Base-by-base conservation (phyloP, 2,888 invertebrate genomes). In the Orchesella flavescens region DNA sequence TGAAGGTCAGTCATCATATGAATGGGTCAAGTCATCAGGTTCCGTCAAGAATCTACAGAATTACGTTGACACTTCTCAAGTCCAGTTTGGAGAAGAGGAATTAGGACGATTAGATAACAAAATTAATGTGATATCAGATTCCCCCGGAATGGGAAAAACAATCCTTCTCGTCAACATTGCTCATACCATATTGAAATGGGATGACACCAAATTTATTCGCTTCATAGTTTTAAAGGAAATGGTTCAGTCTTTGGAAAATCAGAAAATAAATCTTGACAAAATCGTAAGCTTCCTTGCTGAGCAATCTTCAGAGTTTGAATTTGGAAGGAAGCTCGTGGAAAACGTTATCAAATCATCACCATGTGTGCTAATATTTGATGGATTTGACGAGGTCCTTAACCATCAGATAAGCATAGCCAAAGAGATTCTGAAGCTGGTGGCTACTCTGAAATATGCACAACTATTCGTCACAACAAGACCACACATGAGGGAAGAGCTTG, bases 121-220 rank as follows among this genome's bases (percentile, higher is more conserved):
- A 12, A 19, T 59, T 0, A 17, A 10, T 4, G 34, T 34, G 34
- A 61, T 74, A 9, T 44, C 74, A 21, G 74, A 74, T 21, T 23
- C 13, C 5, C 63, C 74, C 1, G 74, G 74, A 34, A 74, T 63
- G 74, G 74, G 74, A 3, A 74, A 74, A 13, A 23, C 74, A 10
- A n/a, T 49, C 1, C 23, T 73, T 43, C 44, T 63, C 46, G 15
- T 15, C 7, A 59, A 61, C 10, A 19, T 73, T 10, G 73, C 19
- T 2, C 2, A 19, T 17, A 10, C 1, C 1, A 12, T 73, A 0
- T 7, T 34, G 59, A n/a, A 43, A 44, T 0, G 34, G 2, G 34
- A 34, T 34, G 7, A 7, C 34, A 34, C 10, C 12, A 9, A 1
- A 19, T 19, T 73, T 13, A n/a, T 59, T 1, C n/a, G 19, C 3